These are phyloP conservation scores for Diaphora mendica DNA, from an alignment of 2,888 invertebrate genomes.

Conservation along the genomic window DNA sequence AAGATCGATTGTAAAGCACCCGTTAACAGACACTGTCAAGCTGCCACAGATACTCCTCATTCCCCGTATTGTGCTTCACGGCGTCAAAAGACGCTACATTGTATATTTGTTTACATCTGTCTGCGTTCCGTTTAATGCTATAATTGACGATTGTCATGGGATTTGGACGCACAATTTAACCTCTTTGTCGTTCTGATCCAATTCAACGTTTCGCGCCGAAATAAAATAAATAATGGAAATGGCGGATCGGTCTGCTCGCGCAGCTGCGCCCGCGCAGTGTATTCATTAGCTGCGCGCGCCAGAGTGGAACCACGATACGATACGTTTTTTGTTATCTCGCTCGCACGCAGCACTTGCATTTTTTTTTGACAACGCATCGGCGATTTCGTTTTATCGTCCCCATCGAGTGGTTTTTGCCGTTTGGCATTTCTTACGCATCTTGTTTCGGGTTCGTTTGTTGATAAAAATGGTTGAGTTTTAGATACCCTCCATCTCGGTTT, in stretches of 20 bases:
- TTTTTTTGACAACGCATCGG: slow-evolving; percentile 83
- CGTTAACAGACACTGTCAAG: slow-evolving; percentile 41
- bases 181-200: slow-evolving; percentile 83
- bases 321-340: slow-evolving; percentile 82
- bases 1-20: slow-evolving; percentile 44
- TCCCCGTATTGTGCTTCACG: slow-evolving; percentile 50
- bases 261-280: slow-evolving; percentile 81
- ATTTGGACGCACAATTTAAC: slow-evolving; percentile 85
- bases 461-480: slow-evolving; percentile 55
- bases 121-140: slow-evolving; percentile 73
- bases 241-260: slow-evolving; percentile 74
- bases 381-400: slow-evolving; percentile 84
- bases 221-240: slow-evolving; percentile 85
- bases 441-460: slow-evolving; percentile 74
- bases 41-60: slow-evolving; percentile 53
- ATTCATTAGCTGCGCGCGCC: slow-evolving; percentile 82
- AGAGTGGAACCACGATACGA: slow-evolving; percentile 84
- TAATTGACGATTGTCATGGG: slow-evolving; percentile 80
- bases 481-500: slow-evolving; percentile 52
- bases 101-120: slow-evolving; percentile 83
- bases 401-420: slow-evolving; percentile 82
- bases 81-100: slow-evolving; percentile 62
- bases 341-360: slow-evolving; percentile 82
- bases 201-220: slow-evolving; percentile 83
- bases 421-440: slow-evolving; percentile 82